Conservation (phyloP, 2,888 invertebrate species). For the Cheilosia vulpina region DNA sequence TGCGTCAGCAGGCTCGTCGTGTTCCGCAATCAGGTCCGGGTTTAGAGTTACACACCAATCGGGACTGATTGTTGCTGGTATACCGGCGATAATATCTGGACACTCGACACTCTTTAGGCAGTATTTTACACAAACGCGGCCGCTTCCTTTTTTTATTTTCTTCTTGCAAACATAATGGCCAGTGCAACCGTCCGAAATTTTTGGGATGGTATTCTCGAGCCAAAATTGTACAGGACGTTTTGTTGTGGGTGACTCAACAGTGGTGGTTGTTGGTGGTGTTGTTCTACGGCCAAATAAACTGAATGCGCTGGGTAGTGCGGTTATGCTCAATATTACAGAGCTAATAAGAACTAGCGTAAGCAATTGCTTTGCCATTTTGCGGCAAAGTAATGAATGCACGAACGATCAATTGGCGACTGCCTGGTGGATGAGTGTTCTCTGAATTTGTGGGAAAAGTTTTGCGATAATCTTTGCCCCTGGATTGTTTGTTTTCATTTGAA, state of each 20-base stretch:
- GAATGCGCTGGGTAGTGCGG: constrained; percentile 16
- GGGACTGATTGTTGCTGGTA: constrained; percentile 54
- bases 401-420: constrained; percentile 49
- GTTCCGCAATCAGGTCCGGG: constrained; percentile 68
- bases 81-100: constrained; percentile 69
- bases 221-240: constrained; percentile 49
- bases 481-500: constrained; percentile 9
- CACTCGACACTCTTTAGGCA: constrained; percentile 79
- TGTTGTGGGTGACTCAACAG: constrained; percentile 53
- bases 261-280: constrained; percentile 17
- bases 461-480: constrained; percentile 40
- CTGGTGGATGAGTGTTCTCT: neutral
- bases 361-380: constrained; percentile 37
- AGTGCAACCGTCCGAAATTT: constrained; percentile 76
- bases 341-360: neutral
- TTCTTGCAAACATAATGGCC: constrained; percentile 77
- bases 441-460: constrained; percentile 4
- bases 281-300: constrained; percentile 19
- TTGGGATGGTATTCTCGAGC: constrained; percentile 78
- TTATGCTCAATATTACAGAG: constrained; percentile 15
- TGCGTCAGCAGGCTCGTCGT: neutral
- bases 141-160: constrained; percentile 76
- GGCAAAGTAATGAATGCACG: constrained; percentile 10
- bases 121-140: constrained; percentile 79
- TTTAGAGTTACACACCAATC: constrained; percentile 79